Base-by-base conservation (phyloP, 2,888 invertebrate species). In the Ectemnius cavifrons region DNA sequence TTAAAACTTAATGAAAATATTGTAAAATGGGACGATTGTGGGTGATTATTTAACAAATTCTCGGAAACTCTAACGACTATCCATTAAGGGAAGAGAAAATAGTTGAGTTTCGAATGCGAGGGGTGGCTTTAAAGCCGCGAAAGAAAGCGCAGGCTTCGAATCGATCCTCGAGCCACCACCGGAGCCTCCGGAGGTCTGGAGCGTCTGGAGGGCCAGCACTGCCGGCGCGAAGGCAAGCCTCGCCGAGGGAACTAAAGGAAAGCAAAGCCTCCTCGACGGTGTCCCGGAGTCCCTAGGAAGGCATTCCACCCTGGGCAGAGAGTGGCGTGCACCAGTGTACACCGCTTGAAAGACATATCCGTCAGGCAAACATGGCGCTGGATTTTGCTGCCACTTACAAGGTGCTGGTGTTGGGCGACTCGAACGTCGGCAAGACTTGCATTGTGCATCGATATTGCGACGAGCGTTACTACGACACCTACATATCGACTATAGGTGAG, bases 401-500 rank as follows among this genome's bases (percentile, higher is more conserved):
- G 92, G 94, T 97, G 81, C 92, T 97, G 88, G 96, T 97, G 87
- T 92, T 97, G 88, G 97, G 97, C 71, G 97, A 97, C 92, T 96
- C 96, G 67, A 97, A 97, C 92, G 97, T 97, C 78, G 97, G 97
- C 18, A 97, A 97, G 93, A 97, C 97, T 75, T 97, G 97, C 92
- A 96, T 97, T 85, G 96, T 97, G 86, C 97, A 97, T 91, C 94
- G 97, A 91, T 97, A 96, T 89, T 97, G 97, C 91, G 97, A 97
- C 91, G 97, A 97, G 91, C 93, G 96, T 87, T 97, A 96, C 92
- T 97, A 96, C 92, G 97, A 97, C 91, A 96, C 97, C 83, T 97
- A 97, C 92, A 97, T 97, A 92, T 96, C 96, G 62, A 97, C 97
- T 81, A 97, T 97, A 92, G 97, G 97, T 96, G 91, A 94, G 94